phyloP scores from a whole-genome alignment of 2,888 invertebrate species.

The Sturmia bella region DNA sequence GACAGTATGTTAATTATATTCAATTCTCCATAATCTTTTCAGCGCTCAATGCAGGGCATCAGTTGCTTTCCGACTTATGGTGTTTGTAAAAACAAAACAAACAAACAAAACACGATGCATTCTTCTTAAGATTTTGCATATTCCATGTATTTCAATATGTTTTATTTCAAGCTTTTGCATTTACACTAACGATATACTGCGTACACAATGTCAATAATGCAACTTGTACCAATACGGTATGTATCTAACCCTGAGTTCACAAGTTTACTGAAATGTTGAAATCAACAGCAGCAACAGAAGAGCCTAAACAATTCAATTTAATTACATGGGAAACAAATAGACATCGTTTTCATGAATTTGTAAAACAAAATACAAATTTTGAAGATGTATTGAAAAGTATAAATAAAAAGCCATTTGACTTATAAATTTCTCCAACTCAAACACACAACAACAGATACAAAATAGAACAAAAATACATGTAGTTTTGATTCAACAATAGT shows the following conservation, averaged over 20 bases:
- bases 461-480: not conserved
- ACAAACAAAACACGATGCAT: no score
- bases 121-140: no score
- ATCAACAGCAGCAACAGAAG: slow-evolving; percentile 32
- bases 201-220: slow-evolving; percentile 13
- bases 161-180: no score
- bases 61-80: no score
- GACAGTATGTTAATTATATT: no score
- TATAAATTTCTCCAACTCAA: slow-evolving; percentile 15
- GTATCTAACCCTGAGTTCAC: slow-evolving; percentile 39
- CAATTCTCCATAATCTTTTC: no score
- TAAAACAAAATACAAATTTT: not conserved
- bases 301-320: slow-evolving; percentile 33
- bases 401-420: slow-evolving; percentile 31
- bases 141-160: no score
- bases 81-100: no score
- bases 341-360: slow-evolving; percentile 17
- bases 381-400: slow-evolving; percentile 19
- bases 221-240: not conserved
- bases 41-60: no score
- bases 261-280: slow-evolving; percentile 47
- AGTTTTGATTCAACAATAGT: not conserved
- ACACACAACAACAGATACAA: not conserved
- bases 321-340: slow-evolving; percentile 34
- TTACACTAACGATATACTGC: no score